Evolutionary conservation across 2,113 vertebrate genomes (phyloP).

Genomic region (Prolemur simus): DNA sequence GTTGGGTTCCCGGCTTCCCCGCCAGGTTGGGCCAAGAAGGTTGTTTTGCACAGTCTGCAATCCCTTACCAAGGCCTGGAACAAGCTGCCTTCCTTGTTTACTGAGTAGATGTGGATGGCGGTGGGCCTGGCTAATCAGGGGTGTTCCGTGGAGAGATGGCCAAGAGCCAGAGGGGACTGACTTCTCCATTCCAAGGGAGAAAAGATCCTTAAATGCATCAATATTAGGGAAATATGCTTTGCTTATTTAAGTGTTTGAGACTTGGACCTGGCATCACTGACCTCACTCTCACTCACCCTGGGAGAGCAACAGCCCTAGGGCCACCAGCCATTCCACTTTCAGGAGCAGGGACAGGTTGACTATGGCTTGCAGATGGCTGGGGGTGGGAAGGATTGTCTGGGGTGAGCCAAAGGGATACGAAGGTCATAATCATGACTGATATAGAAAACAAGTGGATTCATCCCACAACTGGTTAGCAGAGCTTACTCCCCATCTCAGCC

Average conservation of each 20-base stretch:
- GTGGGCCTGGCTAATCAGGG: neutral
- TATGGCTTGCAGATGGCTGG: neutral
- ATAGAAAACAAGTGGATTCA: neutral
- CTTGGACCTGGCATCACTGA: neutral
- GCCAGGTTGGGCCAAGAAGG: neutral
- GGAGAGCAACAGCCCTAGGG: neutral
- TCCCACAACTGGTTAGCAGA: neutral
- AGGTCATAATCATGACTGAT: neutral
- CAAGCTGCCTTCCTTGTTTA: neutral
- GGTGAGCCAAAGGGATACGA: neutral
- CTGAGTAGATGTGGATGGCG: neutral
- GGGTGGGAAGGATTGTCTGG: neutral
- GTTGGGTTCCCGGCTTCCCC: neutral
- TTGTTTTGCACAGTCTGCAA: neutral
- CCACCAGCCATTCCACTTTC: neutral
- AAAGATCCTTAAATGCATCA: neutral
- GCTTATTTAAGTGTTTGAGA: neutral
- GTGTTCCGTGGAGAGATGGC: neutral
- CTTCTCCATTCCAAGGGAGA: neutral
- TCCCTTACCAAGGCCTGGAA: neutral
- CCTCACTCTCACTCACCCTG: neutral
- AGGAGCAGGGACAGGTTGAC: neutral
- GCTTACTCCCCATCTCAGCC: neutral
- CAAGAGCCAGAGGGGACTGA: neutral
- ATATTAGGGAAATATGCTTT: neutral